These are phyloP conservation scores for Rhagoletis pomonella DNA, from an alignment of 1,140 invertebrate genomes.

Conservation along the genomic window DNA sequence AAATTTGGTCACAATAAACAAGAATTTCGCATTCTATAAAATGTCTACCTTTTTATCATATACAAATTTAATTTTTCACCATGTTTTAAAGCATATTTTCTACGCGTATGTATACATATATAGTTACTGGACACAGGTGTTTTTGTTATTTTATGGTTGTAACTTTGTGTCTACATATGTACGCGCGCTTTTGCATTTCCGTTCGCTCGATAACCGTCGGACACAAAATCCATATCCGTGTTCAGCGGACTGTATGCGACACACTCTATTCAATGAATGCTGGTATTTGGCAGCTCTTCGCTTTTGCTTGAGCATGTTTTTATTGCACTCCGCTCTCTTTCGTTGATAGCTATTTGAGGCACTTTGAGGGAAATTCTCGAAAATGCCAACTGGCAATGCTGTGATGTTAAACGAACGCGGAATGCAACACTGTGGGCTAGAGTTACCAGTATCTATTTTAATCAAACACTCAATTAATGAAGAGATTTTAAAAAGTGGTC, in stretches of 20 bases:
- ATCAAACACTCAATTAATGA: too few species aligned
- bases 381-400: background rate
- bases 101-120: background rate
- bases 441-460: background rate
- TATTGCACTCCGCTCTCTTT: slow-evolving; percentile 54
- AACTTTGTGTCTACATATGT: background rate
- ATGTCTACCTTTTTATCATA: too few species aligned
- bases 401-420: background rate
- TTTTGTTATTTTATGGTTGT: slow-evolving; percentile 28
- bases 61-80: background rate
- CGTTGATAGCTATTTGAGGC: background rate
- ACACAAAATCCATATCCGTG: slow-evolving; percentile 12
- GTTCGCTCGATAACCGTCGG: slow-evolving; percentile 2
- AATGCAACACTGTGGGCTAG: background rate
- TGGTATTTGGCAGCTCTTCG: slow-evolving; percentile 30
- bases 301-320: background rate
- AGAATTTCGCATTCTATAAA: background rate
- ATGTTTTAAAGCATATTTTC: background rate
- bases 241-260: background rate
- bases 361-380: background rate
- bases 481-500: too few species aligned
- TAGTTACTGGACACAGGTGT: background rate
- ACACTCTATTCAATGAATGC: slow-evolving; percentile 26
- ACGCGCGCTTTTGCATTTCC: slow-evolving; percentile 42
- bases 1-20: background rate